A percentile compares a stretch with the other conserved stretches of the same genome.
Evolutionary conservation across 2,888 invertebrate genomes (phyloP).

Genomic region (Chrysodeixis includens): DNA sequence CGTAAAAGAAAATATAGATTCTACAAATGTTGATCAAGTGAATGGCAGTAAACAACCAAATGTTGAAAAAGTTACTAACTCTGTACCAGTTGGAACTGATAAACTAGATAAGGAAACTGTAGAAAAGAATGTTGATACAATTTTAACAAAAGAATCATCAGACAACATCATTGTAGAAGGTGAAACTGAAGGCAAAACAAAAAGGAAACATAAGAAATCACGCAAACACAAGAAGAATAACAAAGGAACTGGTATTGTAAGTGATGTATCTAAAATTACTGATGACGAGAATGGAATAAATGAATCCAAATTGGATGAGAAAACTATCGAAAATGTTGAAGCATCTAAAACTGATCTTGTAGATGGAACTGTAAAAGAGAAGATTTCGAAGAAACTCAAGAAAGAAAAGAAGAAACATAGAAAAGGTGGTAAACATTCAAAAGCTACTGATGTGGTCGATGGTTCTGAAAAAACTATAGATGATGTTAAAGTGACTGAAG

Average conservation of each 20-base stretch:
- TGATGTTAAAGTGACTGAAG: not conserved
- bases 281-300: not conserved
- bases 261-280: not conserved
- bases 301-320: not conserved
- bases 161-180: no score
- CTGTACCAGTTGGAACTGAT: no score
- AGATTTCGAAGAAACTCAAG: not conserved
- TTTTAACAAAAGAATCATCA: no score
- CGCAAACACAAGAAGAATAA: not conserved
- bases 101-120: no score
- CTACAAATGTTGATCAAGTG: no score
- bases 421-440: not conserved
- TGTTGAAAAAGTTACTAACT: no score
- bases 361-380: not conserved
- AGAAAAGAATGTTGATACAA: no score
- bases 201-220: not conserved
- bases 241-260: not conserved
- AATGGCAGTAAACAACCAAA: no score
- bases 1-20: no score
- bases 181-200: not conserved
- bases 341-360: not conserved
- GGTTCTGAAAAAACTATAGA: not conserved
- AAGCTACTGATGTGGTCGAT: not conserved
- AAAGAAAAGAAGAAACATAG: not conserved
- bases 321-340: not conserved